Conservation (phyloP, 2,888 invertebrate species). For the Thera britannica region DNA sequence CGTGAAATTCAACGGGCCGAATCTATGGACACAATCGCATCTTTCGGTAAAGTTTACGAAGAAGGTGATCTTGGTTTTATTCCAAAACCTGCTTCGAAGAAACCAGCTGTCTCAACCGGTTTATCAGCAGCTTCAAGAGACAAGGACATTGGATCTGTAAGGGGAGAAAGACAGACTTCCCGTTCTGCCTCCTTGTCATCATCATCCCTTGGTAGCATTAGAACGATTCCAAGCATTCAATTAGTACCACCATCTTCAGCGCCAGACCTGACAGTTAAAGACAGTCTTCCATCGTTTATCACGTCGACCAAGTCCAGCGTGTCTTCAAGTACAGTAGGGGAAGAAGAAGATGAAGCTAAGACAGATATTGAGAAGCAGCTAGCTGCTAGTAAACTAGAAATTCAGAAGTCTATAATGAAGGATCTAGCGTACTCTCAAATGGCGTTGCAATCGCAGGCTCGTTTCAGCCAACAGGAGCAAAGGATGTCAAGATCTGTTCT, state of each 20-base stretch:
- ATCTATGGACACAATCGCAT: slow-evolving; percentile 75
- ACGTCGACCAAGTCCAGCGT: slow-evolving; percentile 64
- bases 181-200: slow-evolving; percentile 47
- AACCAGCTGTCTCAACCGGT: slow-evolving; percentile 46
- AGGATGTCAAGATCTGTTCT: slow-evolving; percentile 51
- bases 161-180: slow-evolving; percentile 45
- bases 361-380: slow-evolving; percentile 60
- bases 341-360: slow-evolving; percentile 48
- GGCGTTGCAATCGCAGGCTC: slow-evolving; percentile 51
- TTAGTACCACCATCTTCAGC: slow-evolving; percentile 57
- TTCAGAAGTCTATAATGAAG: slow-evolving; percentile 73
- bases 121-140: slow-evolving; percentile 41
- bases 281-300: slow-evolving; percentile 69
- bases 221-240: slow-evolving; percentile 69
- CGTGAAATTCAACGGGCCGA: slow-evolving; percentile 70
- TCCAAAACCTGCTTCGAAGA: slow-evolving; percentile 73
- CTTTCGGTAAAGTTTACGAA: slow-evolving; percentile 83
- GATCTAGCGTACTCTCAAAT: slow-evolving; percentile 67
- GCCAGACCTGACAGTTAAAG: slow-evolving; percentile 51
- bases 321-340: slow-evolving; percentile 42
- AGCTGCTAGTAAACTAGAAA: slow-evolving; percentile 66
- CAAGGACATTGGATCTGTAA: slow-evolving; percentile 50
- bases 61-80: slow-evolving; percentile 88
- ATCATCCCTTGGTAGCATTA: slow-evolving; percentile 61
- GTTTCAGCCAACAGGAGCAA: slow-evolving; percentile 42